A percentile compares a stretch with the other conserved stretches of the same genome.
Evolutionary conservation across 1,140 invertebrate species (phyloP).

Genomic region (Drosophila arawakana): DNA sequence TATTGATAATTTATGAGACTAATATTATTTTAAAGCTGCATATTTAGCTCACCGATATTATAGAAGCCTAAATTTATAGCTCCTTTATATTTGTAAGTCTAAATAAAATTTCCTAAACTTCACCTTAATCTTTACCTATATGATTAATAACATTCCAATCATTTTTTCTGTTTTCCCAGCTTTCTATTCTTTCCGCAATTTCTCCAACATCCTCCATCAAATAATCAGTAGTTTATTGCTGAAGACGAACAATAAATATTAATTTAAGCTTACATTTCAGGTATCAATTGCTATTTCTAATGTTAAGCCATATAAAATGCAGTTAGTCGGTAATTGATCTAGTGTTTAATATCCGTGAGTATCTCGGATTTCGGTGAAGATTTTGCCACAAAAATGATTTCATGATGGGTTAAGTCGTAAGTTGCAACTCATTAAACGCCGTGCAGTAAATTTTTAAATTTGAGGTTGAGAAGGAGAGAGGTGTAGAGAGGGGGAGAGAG

Average conservation of each 20-base stretch:
- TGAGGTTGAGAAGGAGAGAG: constrained; percentile 13
- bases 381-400: constrained; percentile 13
- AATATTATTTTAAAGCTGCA: too few relatives aligned
- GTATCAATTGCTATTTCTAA: not conserved
- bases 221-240: too few relatives aligned
- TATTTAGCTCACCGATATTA: too few relatives aligned
- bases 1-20: too few relatives aligned
- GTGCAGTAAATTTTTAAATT: constrained; percentile 15
- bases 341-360: constrained; percentile 1
- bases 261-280: not conserved
- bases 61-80: too few relatives aligned
- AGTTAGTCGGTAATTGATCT: not conserved
- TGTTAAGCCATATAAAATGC: not conserved
- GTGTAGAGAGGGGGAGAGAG: constrained; percentile 32
- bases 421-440: constrained; percentile 39
- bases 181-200: too few relatives aligned
- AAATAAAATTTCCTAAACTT: too few relatives aligned
- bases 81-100: too few relatives aligned
- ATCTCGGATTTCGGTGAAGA: constrained; percentile 4
- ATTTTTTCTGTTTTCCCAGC: too few relatives aligned
- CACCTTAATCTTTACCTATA: too few relatives aligned
- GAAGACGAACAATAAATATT: not conserved
- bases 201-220: too few relatives aligned
- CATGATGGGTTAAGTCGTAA: not conserved
- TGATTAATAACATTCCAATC: too few relatives aligned